Evolutionary conservation across 1,140 invertebrate species (phyloP).

Genomic region (Spodoptera litura): DNA sequence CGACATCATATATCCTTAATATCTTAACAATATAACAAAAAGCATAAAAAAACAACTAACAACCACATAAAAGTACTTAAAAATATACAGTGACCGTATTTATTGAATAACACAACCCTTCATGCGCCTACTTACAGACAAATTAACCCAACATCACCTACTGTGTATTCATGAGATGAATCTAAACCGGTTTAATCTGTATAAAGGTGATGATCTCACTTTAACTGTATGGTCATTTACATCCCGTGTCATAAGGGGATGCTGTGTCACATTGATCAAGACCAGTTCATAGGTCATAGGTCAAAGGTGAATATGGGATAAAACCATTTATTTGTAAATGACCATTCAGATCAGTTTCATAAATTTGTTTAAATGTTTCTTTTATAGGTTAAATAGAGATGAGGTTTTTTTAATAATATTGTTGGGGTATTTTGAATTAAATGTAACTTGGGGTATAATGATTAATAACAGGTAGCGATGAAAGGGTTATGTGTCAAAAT

Average conservation of each 20-base stretch:
- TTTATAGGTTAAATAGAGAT: slow-evolving; percentile 18
- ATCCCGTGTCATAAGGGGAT: slow-evolving; percentile 43
- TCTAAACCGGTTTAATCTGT: slow-evolving; percentile 12
- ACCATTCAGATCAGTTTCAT: background rate
- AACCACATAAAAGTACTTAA: background rate
- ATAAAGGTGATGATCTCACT: slow-evolving; percentile 41
- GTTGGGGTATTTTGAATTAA: background rate
- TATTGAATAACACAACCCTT: background rate
- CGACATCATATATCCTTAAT: background rate
- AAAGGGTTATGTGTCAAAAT: background rate
- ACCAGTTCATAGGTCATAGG: background rate
- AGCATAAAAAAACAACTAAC: too few species aligned
- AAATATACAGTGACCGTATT: background rate
- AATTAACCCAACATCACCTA: slow-evolving; percentile 3
- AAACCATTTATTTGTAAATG: background rate
- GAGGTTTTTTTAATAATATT: background rate
- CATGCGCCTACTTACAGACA: background rate
- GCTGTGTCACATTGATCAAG: slow-evolving; percentile 18
- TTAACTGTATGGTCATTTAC: slow-evolving; percentile 27
- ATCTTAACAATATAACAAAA: background rate
- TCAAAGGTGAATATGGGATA: slow-evolving; percentile 21
- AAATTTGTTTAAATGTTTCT: background rate
- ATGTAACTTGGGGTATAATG: background rate
- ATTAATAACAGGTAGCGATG: background rate
- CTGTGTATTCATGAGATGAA: slow-evolving; percentile 42